Conservation (phyloP, 2,888 invertebrate genomes). For the Taphrorychus bicolor region DNA sequence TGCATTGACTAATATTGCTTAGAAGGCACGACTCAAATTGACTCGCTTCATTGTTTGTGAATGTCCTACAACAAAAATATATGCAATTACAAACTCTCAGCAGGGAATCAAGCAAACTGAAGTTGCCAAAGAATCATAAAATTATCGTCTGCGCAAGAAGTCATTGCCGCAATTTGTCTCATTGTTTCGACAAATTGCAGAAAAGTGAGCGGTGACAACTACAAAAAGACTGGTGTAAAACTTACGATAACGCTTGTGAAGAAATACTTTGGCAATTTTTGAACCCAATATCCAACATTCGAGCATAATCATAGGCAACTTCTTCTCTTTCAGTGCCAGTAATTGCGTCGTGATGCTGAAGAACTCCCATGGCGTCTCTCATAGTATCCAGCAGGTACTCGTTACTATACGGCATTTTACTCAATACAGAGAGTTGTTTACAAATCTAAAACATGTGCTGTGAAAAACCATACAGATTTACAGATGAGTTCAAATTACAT, state of each 20-base stretch:
- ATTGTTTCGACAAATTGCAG: no score
- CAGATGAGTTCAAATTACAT: no score
- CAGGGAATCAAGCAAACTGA: no score
- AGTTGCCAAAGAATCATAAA: no score
- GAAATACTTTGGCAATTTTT: conserved; percentile 60
- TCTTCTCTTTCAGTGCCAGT: conserved; percentile 85
- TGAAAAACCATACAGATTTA: no score
- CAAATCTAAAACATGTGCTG: no score
- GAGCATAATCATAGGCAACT: conserved; percentile 86
- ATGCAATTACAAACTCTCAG: no score
- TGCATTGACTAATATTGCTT: conserved; percentile 79
- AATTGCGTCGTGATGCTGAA: conserved; percentile 91
- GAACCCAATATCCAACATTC: conserved; percentile 74
- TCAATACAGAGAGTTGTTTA: conserved; percentile 74
- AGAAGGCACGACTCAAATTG: conserved; percentile 62
- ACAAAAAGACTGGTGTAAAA: no score
- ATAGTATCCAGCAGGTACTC: conserved; percentile 61
- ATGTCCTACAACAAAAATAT: no score
- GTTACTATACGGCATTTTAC: conserved; percentile 60
- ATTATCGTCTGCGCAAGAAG: no score
- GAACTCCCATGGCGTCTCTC: conserved; percentile 72
- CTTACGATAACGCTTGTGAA: conserved; percentile 48
- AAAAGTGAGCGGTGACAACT: no score
- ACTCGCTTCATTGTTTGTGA: background rate
- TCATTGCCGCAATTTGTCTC: no score